Evolutionary conservation across 2,113 vertebrate species (phyloP).

Genomic region (Saccopteryx leptura): DNA sequence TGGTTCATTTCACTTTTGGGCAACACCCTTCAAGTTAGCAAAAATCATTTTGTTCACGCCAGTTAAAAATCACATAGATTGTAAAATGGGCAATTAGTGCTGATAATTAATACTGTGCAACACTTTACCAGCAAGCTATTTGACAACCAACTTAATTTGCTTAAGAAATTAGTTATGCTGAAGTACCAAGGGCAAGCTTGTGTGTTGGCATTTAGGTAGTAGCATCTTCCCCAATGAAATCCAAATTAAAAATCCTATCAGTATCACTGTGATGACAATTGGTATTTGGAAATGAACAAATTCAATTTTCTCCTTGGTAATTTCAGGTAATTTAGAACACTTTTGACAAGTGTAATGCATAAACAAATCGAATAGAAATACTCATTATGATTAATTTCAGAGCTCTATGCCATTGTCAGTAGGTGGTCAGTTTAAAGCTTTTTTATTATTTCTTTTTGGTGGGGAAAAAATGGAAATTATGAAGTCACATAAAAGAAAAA

Average conservation of each 20-base stretch:
- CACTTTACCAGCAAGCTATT: slow-evolving; percentile 63
- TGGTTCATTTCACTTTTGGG: slow-evolving; percentile 22
- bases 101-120: slow-evolving; percentile 70
- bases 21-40: slow-evolving; percentile 63
- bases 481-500: slow-evolving; percentile 60
- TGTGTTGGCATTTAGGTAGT: slow-evolving; percentile 64
- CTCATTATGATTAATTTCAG: slow-evolving; percentile 63
- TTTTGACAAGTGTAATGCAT: slow-evolving; percentile 57
- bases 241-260: slow-evolving; percentile 59
- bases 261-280: slow-evolving; percentile 74
- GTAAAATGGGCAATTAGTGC: slow-evolving; percentile 70
- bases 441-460: slow-evolving; percentile 35
- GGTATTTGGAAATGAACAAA: slow-evolving; percentile 55
- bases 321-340: slow-evolving; percentile 72
- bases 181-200: slow-evolving; percentile 61
- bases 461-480: slow-evolving; percentile 53
- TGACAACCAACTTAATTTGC: slow-evolving; percentile 74
- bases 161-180: slow-evolving; percentile 71
- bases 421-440: slow-evolving; percentile 61
- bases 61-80: slow-evolving; percentile 71
- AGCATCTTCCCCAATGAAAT: slow-evolving; percentile 25
- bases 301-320: slow-evolving; percentile 73
- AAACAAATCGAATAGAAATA: slow-evolving; percentile 74
- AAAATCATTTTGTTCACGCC: slow-evolving; percentile 61
- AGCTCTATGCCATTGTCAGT: neutral